Conservation (phyloP, 2,113 vertebrate genomes). For the Alectura lathami region DNA sequence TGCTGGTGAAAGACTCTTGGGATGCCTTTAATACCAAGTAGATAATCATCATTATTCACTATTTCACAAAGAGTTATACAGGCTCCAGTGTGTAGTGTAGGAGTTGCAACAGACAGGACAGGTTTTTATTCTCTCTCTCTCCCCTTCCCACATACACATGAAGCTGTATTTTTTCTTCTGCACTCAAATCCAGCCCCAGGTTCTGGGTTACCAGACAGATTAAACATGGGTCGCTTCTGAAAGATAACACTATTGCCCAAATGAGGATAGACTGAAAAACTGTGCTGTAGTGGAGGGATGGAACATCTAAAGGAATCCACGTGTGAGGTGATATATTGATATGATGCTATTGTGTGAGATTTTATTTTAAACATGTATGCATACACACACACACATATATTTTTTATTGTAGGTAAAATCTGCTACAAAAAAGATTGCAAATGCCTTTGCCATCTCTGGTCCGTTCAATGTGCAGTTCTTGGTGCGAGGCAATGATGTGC, state of each 20-base stretch:
- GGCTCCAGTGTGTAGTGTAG: not conserved
- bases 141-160: not conserved
- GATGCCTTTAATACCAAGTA: not conserved
- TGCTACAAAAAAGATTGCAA: constrained; percentile 89
- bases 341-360: not conserved
- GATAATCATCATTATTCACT: not conserved
- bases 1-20: not conserved
- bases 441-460: constrained; percentile 92
- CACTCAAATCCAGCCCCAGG: not conserved
- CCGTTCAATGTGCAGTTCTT: constrained; percentile 96
- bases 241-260: not conserved
- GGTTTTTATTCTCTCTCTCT: not conserved
- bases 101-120: not conserved
- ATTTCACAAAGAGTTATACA: not conserved
- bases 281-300: not conserved
- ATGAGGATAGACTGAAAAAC: not conserved
- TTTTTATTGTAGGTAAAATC: constrained; percentile 83
- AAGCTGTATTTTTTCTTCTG: not conserved
- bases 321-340: not conserved
- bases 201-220: not conserved
- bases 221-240: not conserved
- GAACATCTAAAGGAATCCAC: not conserved
- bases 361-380: not conserved
- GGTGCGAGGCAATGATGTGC: constrained; percentile 91
- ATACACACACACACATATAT: fast-evolving